phyloP scores from a whole-genome alignment of 2,113 vertebrate genomes.

The Bettongia penicillata region DNA sequence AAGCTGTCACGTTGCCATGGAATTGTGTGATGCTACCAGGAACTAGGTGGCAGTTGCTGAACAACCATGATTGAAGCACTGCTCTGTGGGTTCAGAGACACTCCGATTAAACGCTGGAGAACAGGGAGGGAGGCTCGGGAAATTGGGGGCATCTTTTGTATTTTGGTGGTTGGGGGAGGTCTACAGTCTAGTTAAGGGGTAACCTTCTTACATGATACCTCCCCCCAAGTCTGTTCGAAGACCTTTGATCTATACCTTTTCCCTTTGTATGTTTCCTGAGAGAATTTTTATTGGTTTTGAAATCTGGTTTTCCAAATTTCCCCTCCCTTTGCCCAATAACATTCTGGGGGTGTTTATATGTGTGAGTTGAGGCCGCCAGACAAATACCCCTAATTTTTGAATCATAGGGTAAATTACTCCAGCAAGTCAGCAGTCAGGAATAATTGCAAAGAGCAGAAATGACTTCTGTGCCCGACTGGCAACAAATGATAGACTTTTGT shows the following conservation, averaged over 20 bases:
- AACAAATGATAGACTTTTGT: neutral
- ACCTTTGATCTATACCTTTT: neutral
- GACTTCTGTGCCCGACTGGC: rapidly evolving
- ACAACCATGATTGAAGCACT: neutral
- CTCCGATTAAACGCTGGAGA: neutral
- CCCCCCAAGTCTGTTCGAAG: neutral
- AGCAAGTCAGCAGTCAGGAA: neutral
- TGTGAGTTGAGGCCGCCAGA: neutral
- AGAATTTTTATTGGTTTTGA: neutral
- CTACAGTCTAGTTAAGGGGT: neutral
- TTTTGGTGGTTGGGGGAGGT: too few species aligned
- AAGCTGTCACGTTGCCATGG: neutral
- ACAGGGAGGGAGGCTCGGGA: neutral
- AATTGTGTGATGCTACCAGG: neutral
- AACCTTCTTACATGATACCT: neutral
- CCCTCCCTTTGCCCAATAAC: neutral
- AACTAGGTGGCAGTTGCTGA: neutral
- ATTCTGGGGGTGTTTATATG: neutral
- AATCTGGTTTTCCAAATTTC: neutral
- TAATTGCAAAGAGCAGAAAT: neutral
- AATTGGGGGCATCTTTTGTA: neutral
- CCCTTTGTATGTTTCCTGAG: neutral
- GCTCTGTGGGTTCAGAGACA: neutral
- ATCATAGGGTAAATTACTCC: neutral
- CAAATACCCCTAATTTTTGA: neutral